phyloP scores from a whole-genome alignment of 1,140 invertebrate species.

The Halesus radiatus region DNA sequence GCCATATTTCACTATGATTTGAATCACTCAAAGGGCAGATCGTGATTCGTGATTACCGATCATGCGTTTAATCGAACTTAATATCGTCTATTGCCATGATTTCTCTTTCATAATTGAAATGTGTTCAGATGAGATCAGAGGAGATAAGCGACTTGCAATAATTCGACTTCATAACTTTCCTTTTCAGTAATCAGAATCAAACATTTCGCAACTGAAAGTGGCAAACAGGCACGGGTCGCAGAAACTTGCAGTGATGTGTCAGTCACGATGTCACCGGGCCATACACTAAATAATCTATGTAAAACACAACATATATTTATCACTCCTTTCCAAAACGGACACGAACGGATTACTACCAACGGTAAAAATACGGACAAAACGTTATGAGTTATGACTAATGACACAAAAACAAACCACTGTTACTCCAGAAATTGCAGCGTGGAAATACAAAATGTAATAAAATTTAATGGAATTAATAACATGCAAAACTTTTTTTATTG shows the following conservation, averaged over 20 bases:
- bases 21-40: background rate
- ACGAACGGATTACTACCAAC: too few species aligned
- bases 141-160: constrained; percentile 4
- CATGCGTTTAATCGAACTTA: background rate
- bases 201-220: constrained; percentile 5
- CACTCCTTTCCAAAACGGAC: too few species aligned
- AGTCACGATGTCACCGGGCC: constrained; percentile 4
- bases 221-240: background rate
- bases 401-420: too few species aligned
- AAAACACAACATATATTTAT: too few species aligned
- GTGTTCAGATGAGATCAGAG: background rate
- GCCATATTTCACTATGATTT: too few species aligned
- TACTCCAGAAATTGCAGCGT: too few species aligned
- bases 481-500: too few species aligned
- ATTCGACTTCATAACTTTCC: constrained; percentile 1
- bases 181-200: background rate
- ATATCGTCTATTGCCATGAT: background rate
- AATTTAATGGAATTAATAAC: too few species aligned
- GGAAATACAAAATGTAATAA: too few species aligned
- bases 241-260: background rate
- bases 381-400: too few species aligned
- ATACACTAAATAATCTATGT: background rate
- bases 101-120: background rate
- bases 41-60: background rate
- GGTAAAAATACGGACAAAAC: too few species aligned